These are phyloP conservation scores for Holcopasites calliopsidis DNA, from an alignment of 1,140 invertebrate species.

Conservation along the genomic window DNA sequence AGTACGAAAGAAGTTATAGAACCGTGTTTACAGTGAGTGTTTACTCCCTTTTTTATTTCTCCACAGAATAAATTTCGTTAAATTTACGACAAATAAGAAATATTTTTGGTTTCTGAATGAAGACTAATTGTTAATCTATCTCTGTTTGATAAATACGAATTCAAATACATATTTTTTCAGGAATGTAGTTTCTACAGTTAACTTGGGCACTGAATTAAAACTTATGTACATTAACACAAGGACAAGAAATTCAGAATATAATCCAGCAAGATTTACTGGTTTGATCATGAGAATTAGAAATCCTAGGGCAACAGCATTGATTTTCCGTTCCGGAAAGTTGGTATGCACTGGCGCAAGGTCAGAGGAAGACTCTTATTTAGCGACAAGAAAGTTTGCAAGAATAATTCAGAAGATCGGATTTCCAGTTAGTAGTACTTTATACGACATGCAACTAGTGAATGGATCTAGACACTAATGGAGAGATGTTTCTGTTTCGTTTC, in stretches of 20 bases:
- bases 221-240: constrained; percentile 95
- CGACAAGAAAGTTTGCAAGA: constrained; percentile 97
- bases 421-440: constrained; percentile 83
- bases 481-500: constrained; percentile 12
- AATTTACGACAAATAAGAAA: neutral
- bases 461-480: neutral
- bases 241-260: constrained; percentile 99
- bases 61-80: neutral
- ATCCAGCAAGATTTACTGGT: constrained; percentile 98
- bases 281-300: constrained; percentile 99
- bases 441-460: neutral
- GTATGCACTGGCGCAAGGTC: constrained; percentile 99
- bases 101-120: neutral
- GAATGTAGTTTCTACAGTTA: constrained; percentile 97
- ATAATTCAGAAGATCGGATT: constrained; percentile 99
- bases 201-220: constrained; percentile 92
- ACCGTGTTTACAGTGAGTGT: constrained; percentile 73
- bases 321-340: constrained; percentile 99
- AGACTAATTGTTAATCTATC: neutral
- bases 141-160: no score
- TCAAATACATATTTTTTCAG: constrained; percentile 78
- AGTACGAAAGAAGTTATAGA: constrained; percentile 70
- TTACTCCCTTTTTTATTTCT: neutral
- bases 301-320: constrained; percentile 97
- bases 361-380: constrained; percentile 95